A percentile compares a stretch with the other conserved stretches of the same genome.
Conservation (phyloP, 1,140 invertebrate genomes). For the Calephelis virginiensis region DNA sequence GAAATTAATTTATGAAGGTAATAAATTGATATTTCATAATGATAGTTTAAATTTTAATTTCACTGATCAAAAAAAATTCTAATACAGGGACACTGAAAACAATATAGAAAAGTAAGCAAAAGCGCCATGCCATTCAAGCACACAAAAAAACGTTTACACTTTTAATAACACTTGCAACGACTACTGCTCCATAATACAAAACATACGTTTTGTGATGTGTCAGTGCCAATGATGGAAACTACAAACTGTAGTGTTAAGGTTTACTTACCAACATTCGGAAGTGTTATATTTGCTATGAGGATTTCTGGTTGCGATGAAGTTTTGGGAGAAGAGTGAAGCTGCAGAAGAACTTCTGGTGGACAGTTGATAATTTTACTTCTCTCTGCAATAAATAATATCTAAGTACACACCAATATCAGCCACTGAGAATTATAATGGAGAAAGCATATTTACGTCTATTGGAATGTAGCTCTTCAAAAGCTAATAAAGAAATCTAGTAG, state of each 20-base stretch:
- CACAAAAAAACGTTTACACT: no score
- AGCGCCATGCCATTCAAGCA: no score
- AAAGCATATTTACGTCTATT: neutral
- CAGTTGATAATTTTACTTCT: constrained; percentile 28
- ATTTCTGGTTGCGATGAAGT: constrained; percentile 25
- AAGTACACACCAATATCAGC: neutral
- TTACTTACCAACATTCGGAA: constrained; percentile 47
- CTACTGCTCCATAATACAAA: no score
- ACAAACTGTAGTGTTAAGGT: neutral
- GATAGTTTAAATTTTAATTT: neutral
- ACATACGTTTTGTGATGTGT: no score
- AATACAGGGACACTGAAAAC: neutral
- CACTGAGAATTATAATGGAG: neutral
- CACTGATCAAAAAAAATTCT: neutral
- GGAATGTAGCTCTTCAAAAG: no score
- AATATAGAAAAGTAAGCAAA: no score
- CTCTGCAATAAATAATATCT: constrained; percentile 31
- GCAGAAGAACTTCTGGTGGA: constrained; percentile 26
- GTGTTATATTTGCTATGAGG: constrained; percentile 41
- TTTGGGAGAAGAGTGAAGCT: constrained; percentile 21
- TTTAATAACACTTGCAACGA: no score
- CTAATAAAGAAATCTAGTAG: neutral
- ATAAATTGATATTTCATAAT: no score
- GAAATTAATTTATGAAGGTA: no score
- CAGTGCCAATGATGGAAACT: neutral